Base-by-base conservation (phyloP, 2,888 invertebrate species). In the Caenorhabditis doughertyi region DNA sequence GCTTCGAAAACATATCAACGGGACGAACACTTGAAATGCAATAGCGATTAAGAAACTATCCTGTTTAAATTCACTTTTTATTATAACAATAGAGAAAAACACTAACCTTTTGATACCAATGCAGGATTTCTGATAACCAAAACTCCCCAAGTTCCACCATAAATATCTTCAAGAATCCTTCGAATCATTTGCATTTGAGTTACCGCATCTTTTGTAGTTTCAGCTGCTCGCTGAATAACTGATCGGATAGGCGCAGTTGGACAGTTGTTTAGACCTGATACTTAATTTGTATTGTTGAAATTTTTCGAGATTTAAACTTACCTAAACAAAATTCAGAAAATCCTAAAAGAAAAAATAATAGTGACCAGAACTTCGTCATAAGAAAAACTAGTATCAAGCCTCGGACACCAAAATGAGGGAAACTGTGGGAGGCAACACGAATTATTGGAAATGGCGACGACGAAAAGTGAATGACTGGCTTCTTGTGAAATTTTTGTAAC, bases 81-180 rank as follows among this genome's bases (percentile, higher is more conserved):
- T n/a, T n/a, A n/a, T n/a, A n/a, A n/a, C n/a, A n/a, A n/a, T n/a
- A n/a, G n/a, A n/a, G n/a, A n/a, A n/a, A n/a, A n/a, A n/a, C n/a
- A n/a, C n/a, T n/a, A n/a, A 87, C 88, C 87, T 79, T 87, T 87
- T 7, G 90, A 89, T 16, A 91, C 89, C 7, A 91, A 68, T 4
- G 82, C 83, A 0, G 89, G 84, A 65, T 90, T 85, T 25, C 88
- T 72, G 16, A 91, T 85, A n/a, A 91, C 89, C 29, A 91, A 73
- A 18, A 91, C 91, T 39, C 91, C 91, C 91, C 91, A 91, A 25
- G 88, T 89, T 18, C 91, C 91, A n/a, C 91, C 91, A 62, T 89
- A 90, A 58, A 91, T 87, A 73, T 91, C 91, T 70, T 91, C 91
- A 49, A 91, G 80, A 32, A 91, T 89, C 7, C 90, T 85, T 11